Conservation (phyloP, 2,113 vertebrate genomes). For the Salvelinus alpinus region DNA sequence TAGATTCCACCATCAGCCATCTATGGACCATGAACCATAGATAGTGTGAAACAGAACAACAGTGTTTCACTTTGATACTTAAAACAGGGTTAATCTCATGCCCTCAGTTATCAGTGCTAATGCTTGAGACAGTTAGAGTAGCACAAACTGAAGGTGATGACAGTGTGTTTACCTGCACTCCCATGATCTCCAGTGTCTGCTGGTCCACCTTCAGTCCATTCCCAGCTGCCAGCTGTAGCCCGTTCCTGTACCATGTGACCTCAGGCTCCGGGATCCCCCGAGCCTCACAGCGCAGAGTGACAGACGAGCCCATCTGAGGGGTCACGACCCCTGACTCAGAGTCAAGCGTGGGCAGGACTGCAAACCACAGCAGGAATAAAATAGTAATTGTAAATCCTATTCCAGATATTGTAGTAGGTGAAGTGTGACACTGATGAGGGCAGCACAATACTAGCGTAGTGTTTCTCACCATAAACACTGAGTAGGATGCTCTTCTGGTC, state of each 20-base stretch:
- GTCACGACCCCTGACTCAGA: constrained; percentile 63
- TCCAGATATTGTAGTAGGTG: neutral
- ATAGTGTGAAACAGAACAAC: neutral
- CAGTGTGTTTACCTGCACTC: constrained; percentile 72
- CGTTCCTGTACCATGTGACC: constrained; percentile 84
- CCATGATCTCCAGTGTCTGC: constrained; percentile 75
- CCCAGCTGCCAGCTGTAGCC: constrained; percentile 69
- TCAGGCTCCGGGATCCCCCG: constrained; percentile 69
- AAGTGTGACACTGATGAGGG: neutral
- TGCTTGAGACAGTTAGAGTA: neutral
- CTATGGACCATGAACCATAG: constrained; percentile 44
- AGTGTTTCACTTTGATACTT: neutral
- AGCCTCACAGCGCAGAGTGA: constrained; percentile 76
- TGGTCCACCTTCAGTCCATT: constrained; percentile 55
- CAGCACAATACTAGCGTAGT: neutral
- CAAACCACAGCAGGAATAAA: constrained; percentile 8
- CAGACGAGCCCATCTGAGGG: constrained; percentile 71
- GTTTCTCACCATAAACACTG: constrained; percentile 74
- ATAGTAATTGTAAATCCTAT: neutral
- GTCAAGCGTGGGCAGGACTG: constrained; percentile 74
- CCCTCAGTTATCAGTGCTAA: neutral
- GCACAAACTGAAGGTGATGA: neutral
- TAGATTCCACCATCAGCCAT: constrained; percentile 79
- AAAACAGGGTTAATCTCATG: neutral
- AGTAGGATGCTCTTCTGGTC: constrained; percentile 83